Conservation (phyloP, 2,888 invertebrate genomes). For the Plebejus melissa region DNA sequence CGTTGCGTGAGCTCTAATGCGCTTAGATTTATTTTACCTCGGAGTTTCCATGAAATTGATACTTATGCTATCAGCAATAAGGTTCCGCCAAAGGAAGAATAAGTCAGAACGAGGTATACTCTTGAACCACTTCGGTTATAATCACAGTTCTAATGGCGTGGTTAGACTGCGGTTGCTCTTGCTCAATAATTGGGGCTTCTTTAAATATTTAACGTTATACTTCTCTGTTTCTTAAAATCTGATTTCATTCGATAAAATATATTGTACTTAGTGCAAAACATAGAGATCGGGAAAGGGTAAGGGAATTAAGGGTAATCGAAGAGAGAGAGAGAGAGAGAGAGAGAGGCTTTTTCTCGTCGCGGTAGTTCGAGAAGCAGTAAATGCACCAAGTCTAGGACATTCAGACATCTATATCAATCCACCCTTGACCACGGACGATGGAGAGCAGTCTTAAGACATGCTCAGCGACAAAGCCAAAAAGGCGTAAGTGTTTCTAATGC, state of each 20-base stretch:
- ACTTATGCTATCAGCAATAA: not conserved
- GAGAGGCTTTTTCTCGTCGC: not conserved
- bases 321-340: no score
- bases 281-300: no score
- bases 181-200: not conserved
- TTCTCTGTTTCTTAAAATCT: not conserved
- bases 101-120: not conserved
- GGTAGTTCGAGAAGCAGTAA: not conserved
- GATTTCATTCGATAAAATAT: no score
- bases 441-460: no score
- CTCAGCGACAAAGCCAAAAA: not conserved
- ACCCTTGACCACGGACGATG: no score
- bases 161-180: constrained; percentile 17
- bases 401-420: not conserved
- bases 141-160: constrained; percentile 19
- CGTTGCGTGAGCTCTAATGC: not conserved
- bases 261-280: no score
- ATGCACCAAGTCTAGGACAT: not conserved
- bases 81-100: not conserved
- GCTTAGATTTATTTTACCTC: not conserved
- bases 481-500: not conserved
- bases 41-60: not conserved
- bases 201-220: not conserved
- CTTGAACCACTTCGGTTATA: constrained; percentile 9
- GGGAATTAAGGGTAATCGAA: no score